phyloP scores from a whole-genome alignment of 2,113 vertebrate species.

The Ochotona curzoniae region DNA sequence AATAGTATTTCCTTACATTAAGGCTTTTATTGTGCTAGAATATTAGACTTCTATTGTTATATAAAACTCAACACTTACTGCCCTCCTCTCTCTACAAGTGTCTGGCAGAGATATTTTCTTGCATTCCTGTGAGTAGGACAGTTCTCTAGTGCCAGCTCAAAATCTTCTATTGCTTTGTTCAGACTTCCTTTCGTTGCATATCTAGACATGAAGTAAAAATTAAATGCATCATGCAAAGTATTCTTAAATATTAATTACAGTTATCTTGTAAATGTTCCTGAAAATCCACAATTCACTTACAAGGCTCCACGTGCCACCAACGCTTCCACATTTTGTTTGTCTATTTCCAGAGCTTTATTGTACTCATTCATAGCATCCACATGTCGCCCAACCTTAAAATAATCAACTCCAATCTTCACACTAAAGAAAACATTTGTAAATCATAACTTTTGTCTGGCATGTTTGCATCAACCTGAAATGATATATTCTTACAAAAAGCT shows the following conservation, averaged over 20 bases:
- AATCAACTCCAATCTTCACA: slow-evolving; percentile 96
- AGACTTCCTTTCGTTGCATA: slow-evolving; percentile 98
- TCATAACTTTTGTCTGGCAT: neutral
- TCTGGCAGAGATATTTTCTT: slow-evolving; percentile 98
- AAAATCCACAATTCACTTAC: slow-evolving; percentile 85
- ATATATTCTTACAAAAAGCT: neutral
- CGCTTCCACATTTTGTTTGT: slow-evolving; percentile 95
- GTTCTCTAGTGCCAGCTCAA: slow-evolving; percentile 95
- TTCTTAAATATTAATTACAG: slow-evolving; percentile 2
- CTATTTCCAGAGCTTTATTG: slow-evolving; percentile 98
- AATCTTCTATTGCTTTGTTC: slow-evolving; percentile 95
- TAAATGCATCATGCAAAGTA: slow-evolving; percentile 20
- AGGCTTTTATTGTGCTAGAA: neutral
- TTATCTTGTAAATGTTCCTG: slow-evolving; percentile 22
- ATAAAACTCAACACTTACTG: slow-evolving; percentile 89
- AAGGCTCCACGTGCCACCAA: slow-evolving; percentile 98
- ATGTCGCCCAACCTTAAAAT: slow-evolving; percentile 95
- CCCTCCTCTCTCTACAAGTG: slow-evolving; percentile 95
- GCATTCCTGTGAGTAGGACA: slow-evolving; percentile 97
- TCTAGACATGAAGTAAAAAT: slow-evolving; percentile 80
- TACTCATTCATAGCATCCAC: slow-evolving; percentile 99
- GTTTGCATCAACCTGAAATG: neutral
- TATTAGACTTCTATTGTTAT: neutral
- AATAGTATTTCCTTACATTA: neutral
- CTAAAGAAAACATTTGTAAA: slow-evolving; percentile 81